Evolutionary conservation across 2,888 invertebrate genomes (phyloP), one percentile per base, ranked within the genome.

Genomic region (Plemyria rubiginata): DNA sequence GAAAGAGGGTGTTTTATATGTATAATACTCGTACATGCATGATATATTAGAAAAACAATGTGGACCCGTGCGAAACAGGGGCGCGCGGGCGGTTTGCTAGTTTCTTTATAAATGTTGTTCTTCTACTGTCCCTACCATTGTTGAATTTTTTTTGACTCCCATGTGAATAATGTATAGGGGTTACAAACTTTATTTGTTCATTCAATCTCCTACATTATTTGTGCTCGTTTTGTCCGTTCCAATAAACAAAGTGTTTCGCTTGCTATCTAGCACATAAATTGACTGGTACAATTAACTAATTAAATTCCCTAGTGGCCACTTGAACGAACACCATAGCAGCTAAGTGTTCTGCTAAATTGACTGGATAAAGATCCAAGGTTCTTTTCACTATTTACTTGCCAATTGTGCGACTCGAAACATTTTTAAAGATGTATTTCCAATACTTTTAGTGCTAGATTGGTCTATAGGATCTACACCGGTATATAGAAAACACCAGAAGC

Each of bases 271-370:
- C 29, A 60, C 54, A 57, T 60, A 51, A 56, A 64, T 56, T 52
- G 49, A 38, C 56, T 56, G 50, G 55, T 60, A 60, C 32, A 65
- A 65, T 65, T 65, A 57, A 57, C 49, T 65, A 50, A 45, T 60
- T 53, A 16, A 43, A 54, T 50, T 60, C 51, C 52, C 60, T 36
- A 40, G 43, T 52, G 32, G 48, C 32, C 43, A 60, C 49, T 60
- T 49, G 40, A 53, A 49, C 28, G 48, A 45, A 32, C 54, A 40
- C 16, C 1, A 11, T n/a, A 16, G 29, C 29, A 28, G 53, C 49
- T 63, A 63, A 64, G 53, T 60, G 55, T 22, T 45, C 22, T 51
- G 57, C 15, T 57, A 8, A 54, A 59, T 58, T 51, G 50, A 32
- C 45, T 29, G 32, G 29, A 11, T 28, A 48, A 32, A 45, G 29